Conservation (phyloP, 2,797 vertebrate genomes). For the Enteromius thamalakanensis region DNA sequence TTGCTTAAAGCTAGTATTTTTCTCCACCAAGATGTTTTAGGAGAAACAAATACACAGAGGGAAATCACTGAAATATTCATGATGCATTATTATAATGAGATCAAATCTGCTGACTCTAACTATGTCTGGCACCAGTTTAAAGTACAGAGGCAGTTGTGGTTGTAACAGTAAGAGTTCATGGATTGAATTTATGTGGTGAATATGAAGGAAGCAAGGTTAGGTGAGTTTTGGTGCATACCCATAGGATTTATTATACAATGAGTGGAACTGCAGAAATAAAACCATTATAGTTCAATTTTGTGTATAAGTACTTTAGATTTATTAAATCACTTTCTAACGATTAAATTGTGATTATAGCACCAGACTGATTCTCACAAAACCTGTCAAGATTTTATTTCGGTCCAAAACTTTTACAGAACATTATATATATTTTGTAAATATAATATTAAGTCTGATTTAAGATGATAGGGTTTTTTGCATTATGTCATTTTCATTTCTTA, state of each 20-base stretch:
- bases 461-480: background rate
- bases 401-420: background rate
- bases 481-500: background rate
- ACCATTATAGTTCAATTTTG: background rate
- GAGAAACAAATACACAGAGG: conserved; percentile 2
- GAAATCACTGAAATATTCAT: conserved; percentile 37
- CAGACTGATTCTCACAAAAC: background rate
- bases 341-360: background rate
- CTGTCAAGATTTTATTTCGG: background rate
- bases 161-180: conserved; percentile 36
- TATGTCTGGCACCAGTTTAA: conserved; percentile 23
- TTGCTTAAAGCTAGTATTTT: background rate
- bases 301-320: background rate
- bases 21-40: conserved; percentile 13
- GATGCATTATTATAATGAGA: conserved; percentile 37
- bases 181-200: conserved; percentile 3
- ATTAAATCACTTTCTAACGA: background rate
- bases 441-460: background rate
- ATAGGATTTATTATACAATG: background rate
- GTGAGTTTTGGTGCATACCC: background rate
- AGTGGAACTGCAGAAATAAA: background rate
- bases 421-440: background rate
- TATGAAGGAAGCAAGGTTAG: conserved; percentile 18
- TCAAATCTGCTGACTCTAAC: conserved; percentile 26
- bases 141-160: conserved; percentile 24